Evolutionary conservation across 2,888 invertebrate genomes (phyloP).

Genomic region (Pristionchus fissidentatus): DNA sequence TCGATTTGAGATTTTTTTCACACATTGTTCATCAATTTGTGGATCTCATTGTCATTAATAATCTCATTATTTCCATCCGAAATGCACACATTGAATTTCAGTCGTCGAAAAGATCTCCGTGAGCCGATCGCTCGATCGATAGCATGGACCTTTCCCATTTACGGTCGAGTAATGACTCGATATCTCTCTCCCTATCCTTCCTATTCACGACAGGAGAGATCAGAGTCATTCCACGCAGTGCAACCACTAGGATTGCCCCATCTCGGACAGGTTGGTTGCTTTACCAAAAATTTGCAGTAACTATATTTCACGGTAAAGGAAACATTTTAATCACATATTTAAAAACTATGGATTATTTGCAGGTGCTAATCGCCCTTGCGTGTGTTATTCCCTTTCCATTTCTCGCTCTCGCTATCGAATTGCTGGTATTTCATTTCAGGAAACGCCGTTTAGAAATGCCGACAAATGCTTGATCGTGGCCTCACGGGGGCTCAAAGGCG

Average conservation of each 20-base stretch:
- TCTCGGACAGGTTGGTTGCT: background rate
- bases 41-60: too few species aligned
- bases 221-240: background rate
- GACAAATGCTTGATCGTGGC: too few species aligned
- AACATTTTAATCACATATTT: background rate
- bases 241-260: background rate
- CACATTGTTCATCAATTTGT: background rate
- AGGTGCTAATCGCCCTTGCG: background rate
- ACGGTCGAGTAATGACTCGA: slow-evolving; percentile 33
- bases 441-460: too few species aligned
- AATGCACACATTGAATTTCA: background rate
- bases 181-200: slow-evolving; percentile 38
- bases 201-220: background rate
- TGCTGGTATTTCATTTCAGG: background rate
- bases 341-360: background rate
- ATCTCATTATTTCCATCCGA: too few species aligned
- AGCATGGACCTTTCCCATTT: slow-evolving; percentile 24
- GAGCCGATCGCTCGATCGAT: slow-evolving; percentile 15
- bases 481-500: too few species aligned
- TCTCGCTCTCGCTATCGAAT: background rate
- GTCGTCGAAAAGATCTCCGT: slow-evolving; percentile 8
- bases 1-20: background rate
- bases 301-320: background rate
- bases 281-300: background rate
- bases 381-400: background rate